Evolutionary conservation across 37 sponge, comb jelly and placozoan species (phyloP).

Genomic region (Eunapius fragilis): DNA sequence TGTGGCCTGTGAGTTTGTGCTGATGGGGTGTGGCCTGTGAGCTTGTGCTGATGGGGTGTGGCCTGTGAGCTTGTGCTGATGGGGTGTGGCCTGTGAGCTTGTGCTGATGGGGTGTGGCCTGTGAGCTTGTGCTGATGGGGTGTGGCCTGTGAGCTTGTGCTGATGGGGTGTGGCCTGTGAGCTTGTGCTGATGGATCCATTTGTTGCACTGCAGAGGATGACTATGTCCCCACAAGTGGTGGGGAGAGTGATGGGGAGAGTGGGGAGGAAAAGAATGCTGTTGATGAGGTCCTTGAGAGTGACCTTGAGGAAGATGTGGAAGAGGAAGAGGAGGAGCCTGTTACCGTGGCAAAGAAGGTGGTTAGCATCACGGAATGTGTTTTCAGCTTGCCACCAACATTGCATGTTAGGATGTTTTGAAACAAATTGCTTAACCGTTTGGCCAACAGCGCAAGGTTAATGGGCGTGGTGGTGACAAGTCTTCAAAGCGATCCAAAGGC

Average conservation of each 20-base stretch:
- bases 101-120: background rate
- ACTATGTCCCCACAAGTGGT: slow-evolving; percentile 25
- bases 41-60: background rate
- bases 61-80: background rate
- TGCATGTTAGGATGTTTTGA: no score
- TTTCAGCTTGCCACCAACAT: background rate
- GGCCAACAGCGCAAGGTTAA: background rate
- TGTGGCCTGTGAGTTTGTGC: no score
- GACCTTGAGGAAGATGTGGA: background rate
- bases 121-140: background rate
- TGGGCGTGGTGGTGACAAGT: background rate
- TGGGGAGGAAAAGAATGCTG: background rate
- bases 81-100: no score
- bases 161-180: background rate
- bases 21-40: background rate
- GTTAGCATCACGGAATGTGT: background rate
- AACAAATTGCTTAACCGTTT: no score
- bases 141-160: no score
- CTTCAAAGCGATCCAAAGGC: background rate
- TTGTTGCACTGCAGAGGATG: slow-evolving; percentile 13
- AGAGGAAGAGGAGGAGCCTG: slow-evolving; percentile 6
- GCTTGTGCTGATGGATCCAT: background rate
- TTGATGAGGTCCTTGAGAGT: background rate
- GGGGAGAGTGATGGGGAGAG: background rate
- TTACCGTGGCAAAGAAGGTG: background rate